Conservation (phyloP, 2,113 vertebrate species). For the Cygnus buccinator region DNA sequence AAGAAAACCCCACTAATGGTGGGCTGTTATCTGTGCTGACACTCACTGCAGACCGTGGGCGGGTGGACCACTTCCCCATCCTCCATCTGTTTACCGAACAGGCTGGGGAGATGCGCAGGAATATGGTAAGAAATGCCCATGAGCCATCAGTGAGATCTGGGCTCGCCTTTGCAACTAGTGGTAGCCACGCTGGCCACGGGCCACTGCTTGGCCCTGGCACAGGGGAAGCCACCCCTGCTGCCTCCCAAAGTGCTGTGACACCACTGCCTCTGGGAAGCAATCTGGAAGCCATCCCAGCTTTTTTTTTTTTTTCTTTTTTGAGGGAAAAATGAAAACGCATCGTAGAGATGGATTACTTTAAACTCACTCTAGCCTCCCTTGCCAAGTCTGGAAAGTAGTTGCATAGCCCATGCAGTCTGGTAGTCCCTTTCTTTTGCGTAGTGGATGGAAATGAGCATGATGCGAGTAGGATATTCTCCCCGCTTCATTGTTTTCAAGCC, state of each 20-base stretch:
- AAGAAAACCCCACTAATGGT: neutral
- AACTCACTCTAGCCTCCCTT: neutral
- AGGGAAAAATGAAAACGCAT: neutral
- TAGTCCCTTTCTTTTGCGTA: neutral
- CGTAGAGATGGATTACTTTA: neutral
- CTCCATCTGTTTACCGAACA: neutral
- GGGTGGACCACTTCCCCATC: neutral
- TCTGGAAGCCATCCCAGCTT: neutral
- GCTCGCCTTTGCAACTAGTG: rapidly evolving
- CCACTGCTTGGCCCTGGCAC: rapidly evolving
- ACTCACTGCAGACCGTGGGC: rapidly evolving
- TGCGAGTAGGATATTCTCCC: neutral
- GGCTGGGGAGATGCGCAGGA: neutral
- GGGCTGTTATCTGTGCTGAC: neutral
- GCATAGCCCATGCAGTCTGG: neutral
- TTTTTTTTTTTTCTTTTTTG: neutral
- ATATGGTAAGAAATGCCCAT: neutral
- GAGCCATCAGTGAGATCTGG: neutral
- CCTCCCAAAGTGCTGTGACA: neutral
- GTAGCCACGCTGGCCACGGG: rapidly evolving
- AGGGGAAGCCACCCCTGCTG: neutral
- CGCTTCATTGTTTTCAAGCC: neutral
- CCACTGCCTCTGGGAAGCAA: neutral
- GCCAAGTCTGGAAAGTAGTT: neutral
- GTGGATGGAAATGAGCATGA: neutral